Conservation (phyloP, 2,113 vertebrate genomes). For the Lethenteron camtschaticum region DNA sequence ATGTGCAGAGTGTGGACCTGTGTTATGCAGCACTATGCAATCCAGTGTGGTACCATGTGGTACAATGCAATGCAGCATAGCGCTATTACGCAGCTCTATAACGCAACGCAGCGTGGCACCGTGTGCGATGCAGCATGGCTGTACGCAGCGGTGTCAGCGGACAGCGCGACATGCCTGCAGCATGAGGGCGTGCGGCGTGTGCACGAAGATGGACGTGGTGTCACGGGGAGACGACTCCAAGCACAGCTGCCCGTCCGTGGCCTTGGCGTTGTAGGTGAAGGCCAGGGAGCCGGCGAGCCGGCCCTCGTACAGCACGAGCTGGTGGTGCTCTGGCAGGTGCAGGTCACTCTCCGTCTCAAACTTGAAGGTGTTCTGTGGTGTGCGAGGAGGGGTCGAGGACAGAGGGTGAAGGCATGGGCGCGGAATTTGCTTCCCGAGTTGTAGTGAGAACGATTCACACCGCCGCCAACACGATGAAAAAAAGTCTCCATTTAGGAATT, state of each 20-base stretch:
- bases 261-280: constrained; percentile 80
- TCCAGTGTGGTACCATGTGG: not conserved
- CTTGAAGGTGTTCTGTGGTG: constrained; percentile 64
- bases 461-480: not conserved
- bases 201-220: constrained; percentile 81
- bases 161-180: constrained; percentile 47
- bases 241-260: constrained; percentile 91
- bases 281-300: constrained; percentile 64
- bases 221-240: constrained; percentile 91
- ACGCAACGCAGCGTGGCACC: no score
- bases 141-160: not conserved
- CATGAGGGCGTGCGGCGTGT: constrained; percentile 95
- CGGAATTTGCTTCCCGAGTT: no score
- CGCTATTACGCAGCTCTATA: not conserved
- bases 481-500: not conserved
- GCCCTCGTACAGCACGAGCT: constrained; percentile 66
- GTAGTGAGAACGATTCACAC: not conserved
- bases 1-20: no score
- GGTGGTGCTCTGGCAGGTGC: constrained; percentile 81
- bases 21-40: no score
- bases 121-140: no score
- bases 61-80: constrained; percentile 10
- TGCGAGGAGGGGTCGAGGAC: not conserved
- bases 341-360: constrained; percentile 89
- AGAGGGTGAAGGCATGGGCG: no score